Percentiles rank a stretch among this genome's conserved stretches.
Conservation (phyloP, 2,113 vertebrate species). For the Boleophthalmus pectinirostris region DNA sequence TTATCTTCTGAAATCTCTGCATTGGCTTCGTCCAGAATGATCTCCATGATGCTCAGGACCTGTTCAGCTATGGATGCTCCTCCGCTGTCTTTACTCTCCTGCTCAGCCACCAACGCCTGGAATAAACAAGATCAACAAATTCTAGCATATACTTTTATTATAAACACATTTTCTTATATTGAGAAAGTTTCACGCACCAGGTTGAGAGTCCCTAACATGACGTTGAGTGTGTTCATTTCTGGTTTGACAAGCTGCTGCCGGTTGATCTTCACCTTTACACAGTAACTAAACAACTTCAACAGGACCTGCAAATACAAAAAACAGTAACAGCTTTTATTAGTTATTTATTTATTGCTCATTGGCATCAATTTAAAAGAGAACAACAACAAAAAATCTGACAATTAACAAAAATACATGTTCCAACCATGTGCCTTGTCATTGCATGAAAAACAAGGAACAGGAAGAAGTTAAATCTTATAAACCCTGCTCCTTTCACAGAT, state of each 20-base stretch:
- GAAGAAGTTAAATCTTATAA: too few relatives aligned
- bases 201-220: slow-evolving; percentile 98
- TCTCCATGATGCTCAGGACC: slow-evolving; percentile 99
- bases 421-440: too few relatives aligned
- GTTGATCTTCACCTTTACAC: slow-evolving; percentile 97
- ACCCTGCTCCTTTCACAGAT: too few relatives aligned
- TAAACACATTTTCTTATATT: not conserved
- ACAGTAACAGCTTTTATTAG: too few relatives aligned
- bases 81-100: slow-evolving; percentile 97
- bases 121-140: not conserved
- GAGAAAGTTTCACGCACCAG: slow-evolving; percentile 76
- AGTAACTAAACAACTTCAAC: slow-evolving; percentile 96
- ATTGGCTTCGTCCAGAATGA: slow-evolving; percentile 96
- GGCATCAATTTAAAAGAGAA: too few relatives aligned
- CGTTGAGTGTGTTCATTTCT: slow-evolving; percentile 98
- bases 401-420: too few relatives aligned
- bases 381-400: too few relatives aligned
- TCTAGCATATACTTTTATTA: too few relatives aligned
- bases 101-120: slow-evolving; percentile 94
- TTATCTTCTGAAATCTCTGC: slow-evolving; percentile 98
- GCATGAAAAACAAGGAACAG: too few relatives aligned
- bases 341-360: too few relatives aligned
- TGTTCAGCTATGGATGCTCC: slow-evolving; percentile 96
- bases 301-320: slow-evolving; percentile 81
- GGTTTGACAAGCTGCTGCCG: slow-evolving; percentile 94